These are phyloP conservation scores for Euwallacea similis DNA, from an alignment of 1,140 invertebrate species.

Conservation along the genomic window DNA sequence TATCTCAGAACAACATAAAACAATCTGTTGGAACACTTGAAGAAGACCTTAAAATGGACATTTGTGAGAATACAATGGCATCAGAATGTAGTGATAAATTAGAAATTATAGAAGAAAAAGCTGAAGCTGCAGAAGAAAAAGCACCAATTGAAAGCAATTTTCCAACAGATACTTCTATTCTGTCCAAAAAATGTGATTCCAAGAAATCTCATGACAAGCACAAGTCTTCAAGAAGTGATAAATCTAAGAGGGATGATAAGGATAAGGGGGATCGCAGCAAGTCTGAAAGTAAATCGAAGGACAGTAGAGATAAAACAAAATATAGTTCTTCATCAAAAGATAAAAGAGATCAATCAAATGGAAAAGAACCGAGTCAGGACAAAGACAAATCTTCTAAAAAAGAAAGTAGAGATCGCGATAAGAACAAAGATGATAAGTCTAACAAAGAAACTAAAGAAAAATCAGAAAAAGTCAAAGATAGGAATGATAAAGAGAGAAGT, in stretches of 20 bases:
- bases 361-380: constrained; percentile 43
- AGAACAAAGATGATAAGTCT: constrained; percentile 44
- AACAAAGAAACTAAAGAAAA: constrained; percentile 46
- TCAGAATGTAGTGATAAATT: constrained; percentile 21
- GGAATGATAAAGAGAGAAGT: constrained; percentile 39
- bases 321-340: constrained; percentile 51
- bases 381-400: constrained; percentile 39
- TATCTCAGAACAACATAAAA: constrained; percentile 58
- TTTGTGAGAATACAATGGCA: constrained; percentile 40
- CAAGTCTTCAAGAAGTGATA: constrained; percentile 49
- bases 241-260: constrained; percentile 55
- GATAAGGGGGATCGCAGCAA: constrained; percentile 39
- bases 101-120: constrained; percentile 11
- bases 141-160: constrained; percentile 22
- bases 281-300: constrained; percentile 51
- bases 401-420: constrained; percentile 48
- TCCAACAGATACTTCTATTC: constrained; percentile 25
- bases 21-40: constrained; percentile 58
- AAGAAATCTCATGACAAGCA: constrained; percentile 51
- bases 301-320: constrained; percentile 51
- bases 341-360: constrained; percentile 40
- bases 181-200: constrained; percentile 44
- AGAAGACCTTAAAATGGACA: constrained; percentile 51
- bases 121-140: constrained; percentile 11
- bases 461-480: constrained; percentile 37